These are phyloP conservation scores for Cyphomyrus discorhynchus DNA, from an alignment of 2,113 vertebrate genomes.

Conservation along the genomic window DNA sequence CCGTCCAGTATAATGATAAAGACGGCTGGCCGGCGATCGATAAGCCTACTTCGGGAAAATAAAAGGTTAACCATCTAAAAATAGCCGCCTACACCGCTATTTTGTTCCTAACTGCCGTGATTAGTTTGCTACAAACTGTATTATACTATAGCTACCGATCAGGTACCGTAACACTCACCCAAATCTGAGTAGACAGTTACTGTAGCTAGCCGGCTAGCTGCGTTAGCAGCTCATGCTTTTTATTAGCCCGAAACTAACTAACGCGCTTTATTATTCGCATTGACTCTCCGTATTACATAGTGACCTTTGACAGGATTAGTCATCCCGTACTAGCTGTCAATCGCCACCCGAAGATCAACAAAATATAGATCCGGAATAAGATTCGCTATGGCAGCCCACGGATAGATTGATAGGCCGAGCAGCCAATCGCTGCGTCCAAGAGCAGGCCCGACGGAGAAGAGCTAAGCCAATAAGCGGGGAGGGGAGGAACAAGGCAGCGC, in stretches of 20 bases:
- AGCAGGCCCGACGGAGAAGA: not conserved
- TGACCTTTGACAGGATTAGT: not conserved
- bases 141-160: not conserved
- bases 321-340: not conserved
- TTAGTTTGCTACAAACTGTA: not conserved
- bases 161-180: not conserved
- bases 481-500: not conserved
- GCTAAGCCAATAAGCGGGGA: not conserved
- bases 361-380: conserved; percentile 9
- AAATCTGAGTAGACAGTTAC: not conserved
- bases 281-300: not conserved
- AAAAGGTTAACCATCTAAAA: not conserved
- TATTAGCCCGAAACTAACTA: not conserved
- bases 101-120: not conserved
- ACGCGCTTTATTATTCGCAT: not conserved
- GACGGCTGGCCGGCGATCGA: not conserved
- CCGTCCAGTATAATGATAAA: not conserved
- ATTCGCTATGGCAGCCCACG: not conserved
- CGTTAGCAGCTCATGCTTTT: conserved; percentile 2
- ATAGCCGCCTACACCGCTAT: not conserved
- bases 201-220: not conserved
- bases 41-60: not conserved
- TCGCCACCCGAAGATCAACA: not conserved
- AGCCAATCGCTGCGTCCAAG: not conserved
- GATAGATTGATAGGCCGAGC: not conserved